Conservation (phyloP, 92 coral and sea anemone species). For the Virgularia gustaviana region DNA sequence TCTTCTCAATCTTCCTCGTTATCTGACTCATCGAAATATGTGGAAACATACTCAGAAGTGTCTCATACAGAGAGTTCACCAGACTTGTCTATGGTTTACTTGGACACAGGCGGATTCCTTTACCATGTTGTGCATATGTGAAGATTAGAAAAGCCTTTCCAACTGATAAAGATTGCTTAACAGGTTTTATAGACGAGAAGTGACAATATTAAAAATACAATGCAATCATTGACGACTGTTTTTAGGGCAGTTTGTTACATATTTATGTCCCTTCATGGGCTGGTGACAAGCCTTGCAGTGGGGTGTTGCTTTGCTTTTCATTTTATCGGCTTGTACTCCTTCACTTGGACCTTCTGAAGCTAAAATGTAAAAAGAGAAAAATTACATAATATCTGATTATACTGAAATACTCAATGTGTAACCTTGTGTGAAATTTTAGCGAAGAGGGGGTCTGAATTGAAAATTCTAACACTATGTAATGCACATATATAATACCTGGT, state of each 20-base stretch:
- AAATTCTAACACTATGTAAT: not conserved
- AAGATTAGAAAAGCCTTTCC: slow-evolving; percentile 38
- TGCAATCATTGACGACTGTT: not conserved
- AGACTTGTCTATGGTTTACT: slow-evolving; percentile 52
- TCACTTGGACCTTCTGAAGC: not conserved
- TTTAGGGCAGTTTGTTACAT: not conserved
- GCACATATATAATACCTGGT: no score
- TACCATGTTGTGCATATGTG: slow-evolving; percentile 56
- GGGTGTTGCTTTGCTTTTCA: slow-evolving; percentile 1
- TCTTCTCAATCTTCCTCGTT: no score
- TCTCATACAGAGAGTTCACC: slow-evolving; percentile 52
- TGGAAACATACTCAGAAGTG: slow-evolving; percentile 52
- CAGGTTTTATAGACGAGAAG: not conserved
- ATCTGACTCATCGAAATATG: no score
- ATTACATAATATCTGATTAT: no score
- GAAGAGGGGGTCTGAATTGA: no score
- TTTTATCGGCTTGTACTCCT: not conserved
- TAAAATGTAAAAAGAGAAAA: not conserved
- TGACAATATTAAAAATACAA: not conserved
- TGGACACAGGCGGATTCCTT: slow-evolving; percentile 31
- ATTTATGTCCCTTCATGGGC: slow-evolving; percentile 25
- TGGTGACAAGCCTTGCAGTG: slow-evolving; percentile 13
- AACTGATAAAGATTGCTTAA: slow-evolving; percentile 1
- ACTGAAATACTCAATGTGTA: no score
- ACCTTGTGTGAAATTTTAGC: no score